phyloP scores from a whole-genome alignment of 2,797 vertebrate species.

The Phoeniculus purpureus region DNA sequence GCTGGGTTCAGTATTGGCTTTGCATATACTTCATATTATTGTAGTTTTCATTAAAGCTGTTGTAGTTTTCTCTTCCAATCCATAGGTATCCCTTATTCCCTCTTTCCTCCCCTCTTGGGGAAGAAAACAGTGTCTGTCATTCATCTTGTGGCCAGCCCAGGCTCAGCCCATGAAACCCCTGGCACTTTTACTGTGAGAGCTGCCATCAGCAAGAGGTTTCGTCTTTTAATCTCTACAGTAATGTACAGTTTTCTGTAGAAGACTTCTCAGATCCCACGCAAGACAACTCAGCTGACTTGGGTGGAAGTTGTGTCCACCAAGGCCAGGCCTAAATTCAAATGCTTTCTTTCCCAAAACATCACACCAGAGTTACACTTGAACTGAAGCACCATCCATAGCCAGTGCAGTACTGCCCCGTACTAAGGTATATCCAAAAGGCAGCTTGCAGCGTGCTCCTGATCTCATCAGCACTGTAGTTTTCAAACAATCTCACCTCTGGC shows the following conservation, averaged over 20 bases:
- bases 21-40: too few species aligned
- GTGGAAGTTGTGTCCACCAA: background rate
- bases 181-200: background rate
- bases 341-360: background rate
- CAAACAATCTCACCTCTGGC: background rate
- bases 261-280: background rate
- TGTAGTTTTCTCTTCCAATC: too few species aligned
- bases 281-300: background rate
- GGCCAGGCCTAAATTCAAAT: background rate
- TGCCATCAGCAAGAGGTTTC: background rate
- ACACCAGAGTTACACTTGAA: background rate
- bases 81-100: too few species aligned
- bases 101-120: too few species aligned
- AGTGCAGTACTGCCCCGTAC: background rate
- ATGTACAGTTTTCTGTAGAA: background rate
- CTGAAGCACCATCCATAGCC: rapidly evolving
- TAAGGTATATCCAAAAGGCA: background rate
- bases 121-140: too few species aligned
- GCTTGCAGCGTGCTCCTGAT: background rate
- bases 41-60: too few species aligned
- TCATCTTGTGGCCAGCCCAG: too few species aligned
- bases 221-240: background rate
- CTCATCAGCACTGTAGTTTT: background rate
- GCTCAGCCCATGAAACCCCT: too few species aligned
- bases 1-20: too few species aligned